phyloP scores from a whole-genome alignment of 2,113 vertebrate species.

The Motacilla tschutschensis region DNA sequence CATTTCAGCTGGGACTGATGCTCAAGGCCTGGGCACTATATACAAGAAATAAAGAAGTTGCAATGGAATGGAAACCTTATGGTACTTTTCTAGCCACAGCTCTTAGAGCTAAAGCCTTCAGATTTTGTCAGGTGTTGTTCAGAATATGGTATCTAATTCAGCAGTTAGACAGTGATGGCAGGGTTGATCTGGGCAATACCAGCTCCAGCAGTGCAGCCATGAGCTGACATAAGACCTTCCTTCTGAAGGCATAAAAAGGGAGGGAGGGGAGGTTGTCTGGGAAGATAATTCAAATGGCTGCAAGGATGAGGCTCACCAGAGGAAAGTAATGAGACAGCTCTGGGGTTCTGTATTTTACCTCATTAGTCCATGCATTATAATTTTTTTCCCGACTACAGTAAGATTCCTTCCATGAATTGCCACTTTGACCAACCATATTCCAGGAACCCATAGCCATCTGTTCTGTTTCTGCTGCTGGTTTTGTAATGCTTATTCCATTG shows the following conservation, averaged over 20 bases:
- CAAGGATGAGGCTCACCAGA: slow-evolving; percentile 12
- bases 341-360: not conserved
- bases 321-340: not conserved
- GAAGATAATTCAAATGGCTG: not conserved
- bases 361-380: not conserved
- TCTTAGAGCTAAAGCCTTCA: not conserved
- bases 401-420: not conserved
- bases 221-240: not conserved
- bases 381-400: not conserved
- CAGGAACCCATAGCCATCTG: not conserved
- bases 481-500: not conserved
- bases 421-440: not conserved
- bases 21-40: not conserved
- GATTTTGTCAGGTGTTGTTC: not conserved
- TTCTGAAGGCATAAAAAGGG: not conserved
- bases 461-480: not conserved
- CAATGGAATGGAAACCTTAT: not conserved
- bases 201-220: not conserved
- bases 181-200: not conserved
- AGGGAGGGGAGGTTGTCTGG: not conserved
- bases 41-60: not conserved
- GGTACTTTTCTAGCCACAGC: not conserved
- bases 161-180: not conserved
- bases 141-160: not conserved
- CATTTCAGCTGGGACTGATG: not conserved